These are phyloP conservation scores for Nomada fucata DNA, from an alignment of 2,888 invertebrate genomes.

Conservation along the genomic window DNA sequence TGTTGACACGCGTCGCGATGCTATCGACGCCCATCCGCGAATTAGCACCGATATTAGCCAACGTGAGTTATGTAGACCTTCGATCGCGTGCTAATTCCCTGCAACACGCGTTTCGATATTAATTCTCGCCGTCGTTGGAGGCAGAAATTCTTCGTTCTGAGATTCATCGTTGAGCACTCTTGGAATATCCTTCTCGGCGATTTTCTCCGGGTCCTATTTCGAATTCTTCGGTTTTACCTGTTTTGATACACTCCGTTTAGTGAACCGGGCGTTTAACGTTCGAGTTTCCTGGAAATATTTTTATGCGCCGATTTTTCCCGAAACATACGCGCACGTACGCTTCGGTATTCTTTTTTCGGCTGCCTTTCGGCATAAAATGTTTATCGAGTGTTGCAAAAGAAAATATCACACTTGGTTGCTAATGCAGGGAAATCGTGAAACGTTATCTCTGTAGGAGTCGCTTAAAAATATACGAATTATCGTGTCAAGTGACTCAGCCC, in stretches of 20 bases:
- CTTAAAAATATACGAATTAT: background rate
- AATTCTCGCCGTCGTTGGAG: background rate
- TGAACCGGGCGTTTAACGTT: background rate
- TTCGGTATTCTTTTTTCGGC: background rate
- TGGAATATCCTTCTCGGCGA: background rate
- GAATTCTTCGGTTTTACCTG: background rate
- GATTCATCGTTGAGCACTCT: background rate
- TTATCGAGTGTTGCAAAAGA: too few species aligned
- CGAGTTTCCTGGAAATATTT: slow-evolving; percentile 22
- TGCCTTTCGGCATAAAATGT: too few species aligned
- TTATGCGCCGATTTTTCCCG: background rate
- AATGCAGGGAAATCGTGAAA: too few species aligned
- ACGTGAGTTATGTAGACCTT: slow-evolving; percentile 58
- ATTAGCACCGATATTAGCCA: slow-evolving; percentile 65
- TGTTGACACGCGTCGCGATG: slow-evolving; percentile 46
- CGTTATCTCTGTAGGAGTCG: background rate
- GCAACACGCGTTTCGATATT: slow-evolving; percentile 43
- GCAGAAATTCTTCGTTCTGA: too few species aligned
- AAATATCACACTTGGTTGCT: too few species aligned
- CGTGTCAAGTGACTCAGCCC: background rate
- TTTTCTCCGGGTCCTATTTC: background rate
- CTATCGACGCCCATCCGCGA: slow-evolving; percentile 47
- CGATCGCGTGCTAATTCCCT: slow-evolving; percentile 63
- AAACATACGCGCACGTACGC: background rate
- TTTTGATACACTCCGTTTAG: background rate